Evolutionary conservation across 53 echinoderm and acorn worm species (phyloP), one percentile per base, ranked within the genome.

Genomic region (Luidia sarsii): DNA sequence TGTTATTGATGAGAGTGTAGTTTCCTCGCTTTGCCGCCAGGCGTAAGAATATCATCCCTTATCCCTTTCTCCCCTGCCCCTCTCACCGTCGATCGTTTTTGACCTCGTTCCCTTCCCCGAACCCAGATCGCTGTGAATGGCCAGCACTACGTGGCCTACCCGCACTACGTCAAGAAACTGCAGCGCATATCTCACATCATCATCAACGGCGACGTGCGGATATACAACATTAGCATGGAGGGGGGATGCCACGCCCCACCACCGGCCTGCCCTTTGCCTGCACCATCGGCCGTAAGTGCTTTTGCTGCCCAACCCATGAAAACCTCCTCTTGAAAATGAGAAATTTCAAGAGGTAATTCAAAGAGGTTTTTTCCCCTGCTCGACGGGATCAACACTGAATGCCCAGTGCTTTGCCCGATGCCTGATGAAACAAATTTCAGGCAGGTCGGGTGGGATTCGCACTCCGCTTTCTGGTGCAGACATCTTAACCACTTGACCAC

Each of bases 41-140:
- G n/a, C n/a, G n/a, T n/a, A n/a, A n/a, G n/a, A n/a, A n/a, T n/a
- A n/a, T n/a, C n/a, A n/a, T n/a, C n/a, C n/a, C 1, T 7, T 59
- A 15, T 59, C 30, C 57, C 27, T 19, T 59, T 15, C 13, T 28
- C 9, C 6, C 41, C 41, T 41, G 41, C 41, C n/a, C n/a, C n/a
- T n/a, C n/a, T n/a, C n/a, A n/a, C n/a, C n/a, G n/a, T 0, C 2
- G 21, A 15, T 59, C 30, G 21, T 8, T 19, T 59, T 15, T 7
- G 23, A 4, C 6, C 41, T 11, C 11, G 41, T 11, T n/a, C 22
- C 16, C 3, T 32, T 41, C 22, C 5, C 24, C 69, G 18, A n/a
- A n/a, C 9, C 33, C 37, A 95, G 95, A 69, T 92, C 39, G 94
- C 94, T 28, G 91, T 94, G 33, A 94, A 94, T 31, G 94, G 94